Base-by-base conservation (phyloP, 2,888 invertebrate genomes). In the Limnephilus auricula region DNA sequence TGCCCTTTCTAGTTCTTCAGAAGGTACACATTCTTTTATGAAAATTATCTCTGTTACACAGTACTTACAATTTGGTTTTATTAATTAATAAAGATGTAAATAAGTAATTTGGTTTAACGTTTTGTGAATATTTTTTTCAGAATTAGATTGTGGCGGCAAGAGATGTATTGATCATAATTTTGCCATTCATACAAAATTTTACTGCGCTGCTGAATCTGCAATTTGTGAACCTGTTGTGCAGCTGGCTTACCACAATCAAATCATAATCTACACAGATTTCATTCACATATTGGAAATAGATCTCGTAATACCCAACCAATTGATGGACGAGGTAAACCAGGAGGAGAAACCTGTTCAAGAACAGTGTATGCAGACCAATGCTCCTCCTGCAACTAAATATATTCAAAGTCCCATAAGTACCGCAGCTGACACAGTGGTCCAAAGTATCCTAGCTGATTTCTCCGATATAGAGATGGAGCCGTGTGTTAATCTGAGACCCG, bases 151-250 rank as follows among this genome's bases (percentile, higher is more conserved):
- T 93, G 96, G 97, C 93, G 96, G 97, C 89, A 97, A 97, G 94
- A 95, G 97, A 93, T 99, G 99, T 94, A 95, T 98, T 91, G 97
- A 97, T 94, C 99, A 99, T 94, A 98, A 99, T 94, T 97, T 99
- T 93, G 98, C 99, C 86, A 97, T 99, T 93, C 99, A 99, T 95
- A 98, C 98, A 93, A 98, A 98, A 94, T 98, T 99, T 94, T 98
- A 98, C 94, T 97, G 98, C 93, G 98, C 98, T n/a, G 97, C 98
- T 84, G 98, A 98, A 89, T 98, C 97, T 94, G 98, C 98, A 40
- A 96, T 96, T 94, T 98, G 98, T 94, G 97, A 97, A 93, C 97
- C 97, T 0, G 96, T 96, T 13, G 96, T 97, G 5, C 97, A 97
- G 94, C 95, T 97, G 86, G 97, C 97, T 13, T 97, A 97, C 94